Evolutionary conservation across 2,797 vertebrate genomes (phyloP), one percentile per base, ranked within the genome.

Genomic region (Salarias fasciatus): DNA sequence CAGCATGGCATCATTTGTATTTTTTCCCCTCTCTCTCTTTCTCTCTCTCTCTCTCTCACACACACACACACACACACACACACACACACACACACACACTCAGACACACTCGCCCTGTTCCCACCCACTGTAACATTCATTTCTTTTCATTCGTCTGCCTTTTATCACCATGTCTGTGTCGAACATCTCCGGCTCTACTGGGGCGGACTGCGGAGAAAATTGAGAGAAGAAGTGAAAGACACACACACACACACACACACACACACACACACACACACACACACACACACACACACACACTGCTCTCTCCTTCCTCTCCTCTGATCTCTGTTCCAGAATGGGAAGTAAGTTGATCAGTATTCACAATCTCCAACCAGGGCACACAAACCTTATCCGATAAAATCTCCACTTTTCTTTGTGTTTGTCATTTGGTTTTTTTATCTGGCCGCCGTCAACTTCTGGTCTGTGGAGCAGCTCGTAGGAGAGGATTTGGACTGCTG

Each of bases 1-100:
- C 66, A 66, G 72, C 65, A 63, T 76, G 66, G 60, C 15, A 82
- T 83, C 76, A 77, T 83, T 69, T 60, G 24, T 76, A 73, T 69
- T 47, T 69, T 51, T 49, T 51, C 44, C 14, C 46, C n/a, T 24
- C 33, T 14, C 36, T 13, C 13, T 35, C 36, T 58, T 46, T 48
- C n/a, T 37, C 29, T 30, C 30, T 31, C 35, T 5, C 35, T 5
- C 31, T 5, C 31, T 5, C 31, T 5, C 31, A 33, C 31, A 33
- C 31, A 33, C 31, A 33, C 31, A 33, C 31, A 33, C 31, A 33
- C 31, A 33, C 31, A 33, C 8, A 8, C 31, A 33, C n/a, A 33
- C 31, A 8, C 31, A 33, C 31, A 5, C 31, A 5, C 31, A n/a
- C 31, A 33, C 31, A 5, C 31, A 33, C 31, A 33, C 31, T 5